Conservation (phyloP, 2,113 vertebrate species). For the Erythrolamprus reginae region DNA sequence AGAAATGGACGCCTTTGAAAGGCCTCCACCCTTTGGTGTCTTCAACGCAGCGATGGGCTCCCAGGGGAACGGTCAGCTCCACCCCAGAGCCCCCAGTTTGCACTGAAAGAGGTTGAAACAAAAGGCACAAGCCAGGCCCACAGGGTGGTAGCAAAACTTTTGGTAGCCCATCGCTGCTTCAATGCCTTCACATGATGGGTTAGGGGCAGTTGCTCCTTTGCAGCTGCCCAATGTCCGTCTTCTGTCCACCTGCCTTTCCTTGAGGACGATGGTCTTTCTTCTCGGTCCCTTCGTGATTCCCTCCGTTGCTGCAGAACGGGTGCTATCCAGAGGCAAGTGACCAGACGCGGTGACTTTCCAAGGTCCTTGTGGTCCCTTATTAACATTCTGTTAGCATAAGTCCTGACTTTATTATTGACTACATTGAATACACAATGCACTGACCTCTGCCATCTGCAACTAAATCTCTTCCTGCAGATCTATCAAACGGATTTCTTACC, state of each 20-base stretch:
- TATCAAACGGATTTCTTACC: slow-evolving; percentile 88
- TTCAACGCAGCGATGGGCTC: too few relatives aligned
- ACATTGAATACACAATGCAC: slow-evolving; percentile 99
- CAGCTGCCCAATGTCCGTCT: slow-evolving; percentile 19
- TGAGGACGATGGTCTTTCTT: slow-evolving; percentile 8
- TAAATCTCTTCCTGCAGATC: slow-evolving; percentile 94
- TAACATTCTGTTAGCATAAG: slow-evolving; percentile 95
- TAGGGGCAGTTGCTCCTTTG: slow-evolving; percentile 33
- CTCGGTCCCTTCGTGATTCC: slow-evolving; percentile 64
- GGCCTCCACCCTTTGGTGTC: background rate
- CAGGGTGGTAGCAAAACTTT: too few relatives aligned
- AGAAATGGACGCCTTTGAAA: background rate
- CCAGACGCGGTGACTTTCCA: slow-evolving; percentile 94
- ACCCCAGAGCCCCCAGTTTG: too few relatives aligned
- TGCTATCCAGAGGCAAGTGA: slow-evolving; percentile 75
- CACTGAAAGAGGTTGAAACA: too few relatives aligned
- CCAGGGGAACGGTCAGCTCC: too few relatives aligned
- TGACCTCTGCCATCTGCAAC: slow-evolving; percentile 97
- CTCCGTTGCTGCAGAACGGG: slow-evolving; percentile 71
- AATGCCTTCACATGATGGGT: slow-evolving; percentile 7
- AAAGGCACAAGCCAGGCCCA: too few relatives aligned
- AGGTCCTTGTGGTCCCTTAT: slow-evolving; percentile 96
- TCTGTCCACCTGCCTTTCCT: slow-evolving; percentile 1
- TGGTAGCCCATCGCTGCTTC: too few relatives aligned
- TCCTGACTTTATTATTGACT: slow-evolving; percentile 99